phyloP scores from a whole-genome alignment of 2,888 invertebrate genomes.

The Theristus sp. region DNA sequence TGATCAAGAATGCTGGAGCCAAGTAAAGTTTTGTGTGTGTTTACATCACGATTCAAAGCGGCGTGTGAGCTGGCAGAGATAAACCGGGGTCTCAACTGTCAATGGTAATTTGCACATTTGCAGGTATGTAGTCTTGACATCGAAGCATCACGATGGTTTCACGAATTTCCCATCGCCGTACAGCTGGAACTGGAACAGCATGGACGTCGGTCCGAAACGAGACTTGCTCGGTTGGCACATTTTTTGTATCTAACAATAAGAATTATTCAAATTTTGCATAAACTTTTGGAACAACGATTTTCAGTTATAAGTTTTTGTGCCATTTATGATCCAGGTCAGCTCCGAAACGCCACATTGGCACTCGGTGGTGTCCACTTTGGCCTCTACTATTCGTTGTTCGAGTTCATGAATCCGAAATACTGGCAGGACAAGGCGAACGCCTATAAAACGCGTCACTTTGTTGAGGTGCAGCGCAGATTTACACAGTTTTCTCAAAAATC shows the following conservation, averaged over 20 bases:
- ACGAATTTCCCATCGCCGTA: constrained; percentile 35
- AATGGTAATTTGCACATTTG: neutral
- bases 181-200: constrained; percentile 37
- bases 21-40: constrained; percentile 38
- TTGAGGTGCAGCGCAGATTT: too few species aligned
- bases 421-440: constrained; percentile 11
- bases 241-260: too few species aligned
- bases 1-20: constrained; percentile 66
- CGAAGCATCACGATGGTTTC: constrained; percentile 39
- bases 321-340: too few species aligned
- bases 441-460: neutral
- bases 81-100: neutral
- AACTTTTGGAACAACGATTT: too few species aligned
- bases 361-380: constrained; percentile 22
- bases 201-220: constrained; percentile 35
- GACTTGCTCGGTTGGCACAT: constrained; percentile 37
- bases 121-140: constrained; percentile 36
- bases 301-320: too few species aligned
- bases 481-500: too few species aligned
- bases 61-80: neutral
- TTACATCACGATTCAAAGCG: neutral
- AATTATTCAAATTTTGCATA: neutral
- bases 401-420: constrained; percentile 26
- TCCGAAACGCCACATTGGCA: constrained; percentile 8
- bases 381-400: constrained; percentile 25